Evolutionary conservation across 2,888 invertebrate genomes (phyloP).

Genomic region (Dryobota labecula): DNA sequence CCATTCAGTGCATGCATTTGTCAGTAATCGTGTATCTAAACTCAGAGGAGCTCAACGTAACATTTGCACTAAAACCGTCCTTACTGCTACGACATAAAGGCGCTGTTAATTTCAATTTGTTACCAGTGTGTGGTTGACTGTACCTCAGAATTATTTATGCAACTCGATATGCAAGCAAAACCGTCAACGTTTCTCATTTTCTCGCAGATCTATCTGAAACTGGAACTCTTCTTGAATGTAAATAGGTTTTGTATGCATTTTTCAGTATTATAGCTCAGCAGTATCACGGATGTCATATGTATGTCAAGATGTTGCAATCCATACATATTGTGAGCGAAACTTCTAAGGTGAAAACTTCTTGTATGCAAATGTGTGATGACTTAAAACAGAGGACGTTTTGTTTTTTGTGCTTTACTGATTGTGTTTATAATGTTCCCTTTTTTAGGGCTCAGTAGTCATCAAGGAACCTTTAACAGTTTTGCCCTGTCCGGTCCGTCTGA

Average conservation of each 20-base stretch:
- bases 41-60: background rate
- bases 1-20: background rate
- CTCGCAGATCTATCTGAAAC: constrained; percentile 45
- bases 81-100: background rate
- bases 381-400: background rate
- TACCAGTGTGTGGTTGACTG: background rate
- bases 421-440: background rate
- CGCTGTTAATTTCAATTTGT: background rate
- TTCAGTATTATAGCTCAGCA: constrained; percentile 30
- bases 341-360: background rate
- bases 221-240: constrained; percentile 44
- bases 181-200: constrained; percentile 54
- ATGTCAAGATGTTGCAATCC: constrained; percentile 21
- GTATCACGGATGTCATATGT: constrained; percentile 6
- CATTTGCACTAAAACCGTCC: background rate
- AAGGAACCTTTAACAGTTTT: no score
- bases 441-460: no score
- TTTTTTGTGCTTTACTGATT: background rate
- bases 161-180: constrained; percentile 41
- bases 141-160: constrained; percentile 40
- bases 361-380: background rate
- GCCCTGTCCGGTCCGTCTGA: no score
- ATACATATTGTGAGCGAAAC: constrained; percentile 7
- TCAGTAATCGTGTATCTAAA: background rate
- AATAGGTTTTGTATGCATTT: constrained; percentile 48